A percentile compares a stretch with the other conserved stretches of the same genome.
These are phyloP conservation scores for Calephelis nemesis DNA, from an alignment of 1,140 invertebrate genomes.

Conservation along the genomic window DNA sequence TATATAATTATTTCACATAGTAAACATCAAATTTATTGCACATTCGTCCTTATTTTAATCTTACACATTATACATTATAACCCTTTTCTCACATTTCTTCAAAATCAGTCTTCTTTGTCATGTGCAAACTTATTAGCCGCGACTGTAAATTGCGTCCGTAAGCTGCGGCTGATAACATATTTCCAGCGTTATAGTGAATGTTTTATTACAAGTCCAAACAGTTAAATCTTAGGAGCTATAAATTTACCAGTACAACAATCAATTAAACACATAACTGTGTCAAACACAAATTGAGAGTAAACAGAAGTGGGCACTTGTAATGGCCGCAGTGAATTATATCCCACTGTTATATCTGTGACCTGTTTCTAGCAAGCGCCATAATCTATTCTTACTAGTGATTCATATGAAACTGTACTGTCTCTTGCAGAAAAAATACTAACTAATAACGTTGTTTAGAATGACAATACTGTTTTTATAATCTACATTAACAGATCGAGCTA, in stretches of 20 bases:
- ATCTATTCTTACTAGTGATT: constrained; percentile 31
- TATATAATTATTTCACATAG: too few species aligned
- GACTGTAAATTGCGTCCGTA: too few species aligned
- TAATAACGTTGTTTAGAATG: background rate
- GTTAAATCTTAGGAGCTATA: background rate
- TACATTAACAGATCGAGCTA: background rate
- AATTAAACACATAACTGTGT: background rate
- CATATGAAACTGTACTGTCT: constrained; percentile 26
- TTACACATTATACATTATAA: too few species aligned
- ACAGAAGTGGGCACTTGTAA: constrained; percentile 17
- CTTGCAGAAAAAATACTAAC: background rate
- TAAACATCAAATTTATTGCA: too few species aligned
- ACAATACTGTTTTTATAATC: background rate
- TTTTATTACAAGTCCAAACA: too few species aligned
- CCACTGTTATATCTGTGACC: constrained; percentile 27
- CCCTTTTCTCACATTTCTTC: too few species aligned
- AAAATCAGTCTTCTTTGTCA: too few species aligned
- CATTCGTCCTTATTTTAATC: too few species aligned
- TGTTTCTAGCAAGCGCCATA: constrained; percentile 30
- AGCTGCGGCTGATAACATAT: too few species aligned
- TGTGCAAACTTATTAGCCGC: too few species aligned
- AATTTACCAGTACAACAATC: constrained; percentile 8
- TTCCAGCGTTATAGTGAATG: too few species aligned
- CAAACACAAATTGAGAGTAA: constrained; percentile 14
- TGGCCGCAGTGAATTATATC: background rate